phyloP scores from a whole-genome alignment of 35 echinoderm and acorn worm genomes.

The Apostichopus parvimensis region DNA sequence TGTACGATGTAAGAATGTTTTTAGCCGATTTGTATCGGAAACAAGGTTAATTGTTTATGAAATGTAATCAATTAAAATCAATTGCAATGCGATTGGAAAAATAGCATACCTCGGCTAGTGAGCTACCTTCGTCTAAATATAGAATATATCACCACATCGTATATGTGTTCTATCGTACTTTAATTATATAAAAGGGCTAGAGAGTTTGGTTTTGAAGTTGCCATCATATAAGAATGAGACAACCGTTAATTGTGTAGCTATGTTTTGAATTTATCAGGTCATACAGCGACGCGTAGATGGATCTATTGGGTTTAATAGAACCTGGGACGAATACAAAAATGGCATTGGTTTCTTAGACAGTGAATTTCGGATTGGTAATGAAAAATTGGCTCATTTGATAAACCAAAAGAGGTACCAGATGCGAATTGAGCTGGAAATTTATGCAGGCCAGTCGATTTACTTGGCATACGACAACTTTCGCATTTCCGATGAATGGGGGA shows the following conservation, averaged over 20 bases:
- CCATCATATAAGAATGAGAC: neutral
- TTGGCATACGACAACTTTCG: too few relatives aligned
- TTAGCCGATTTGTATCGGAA: too few relatives aligned
- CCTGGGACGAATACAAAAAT: constrained; percentile 12
- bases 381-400: too few relatives aligned
- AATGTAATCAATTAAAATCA: neutral
- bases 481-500: too few relatives aligned
- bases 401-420: too few relatives aligned
- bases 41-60: too few relatives aligned
- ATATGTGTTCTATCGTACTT: too few relatives aligned
- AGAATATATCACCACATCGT: neutral
- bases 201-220: neutral
- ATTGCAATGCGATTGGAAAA: neutral
- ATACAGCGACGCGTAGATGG: neutral
- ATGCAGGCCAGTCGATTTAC: too few relatives aligned
- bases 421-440: too few relatives aligned
- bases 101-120: neutral
- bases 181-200: neutral
- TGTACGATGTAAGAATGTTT: too few relatives aligned
- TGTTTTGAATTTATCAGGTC: neutral
- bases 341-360: neutral
- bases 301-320: constrained; percentile 17
- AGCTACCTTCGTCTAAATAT: neutral
- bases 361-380: too few relatives aligned
- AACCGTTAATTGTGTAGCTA: neutral